Evolutionary conservation across 1,140 invertebrate genomes (phyloP).

Genomic region (Daktulosphaira vitifoliae): DNA sequence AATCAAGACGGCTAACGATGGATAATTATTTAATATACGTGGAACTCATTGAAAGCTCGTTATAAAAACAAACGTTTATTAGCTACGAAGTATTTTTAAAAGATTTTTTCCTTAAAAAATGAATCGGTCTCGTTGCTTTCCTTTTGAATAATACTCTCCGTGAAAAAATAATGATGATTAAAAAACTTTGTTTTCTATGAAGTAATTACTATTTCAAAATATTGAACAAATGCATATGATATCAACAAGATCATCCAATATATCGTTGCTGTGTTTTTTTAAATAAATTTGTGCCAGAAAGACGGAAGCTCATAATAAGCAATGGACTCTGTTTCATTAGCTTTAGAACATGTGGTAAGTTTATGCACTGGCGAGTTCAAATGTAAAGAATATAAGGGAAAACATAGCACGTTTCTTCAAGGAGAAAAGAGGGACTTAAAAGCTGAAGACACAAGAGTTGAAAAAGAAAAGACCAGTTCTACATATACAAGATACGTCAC

Average conservation of each 20-base stretch:
- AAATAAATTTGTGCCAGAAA: not conserved
- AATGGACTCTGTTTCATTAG: not conserved
- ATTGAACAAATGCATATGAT: not conserved
- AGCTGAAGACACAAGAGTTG: not conserved
- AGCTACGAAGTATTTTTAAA: not conserved
- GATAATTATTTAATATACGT: no score
- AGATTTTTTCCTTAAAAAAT: not conserved
- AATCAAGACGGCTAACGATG: no score
- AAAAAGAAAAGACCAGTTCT: not conserved
- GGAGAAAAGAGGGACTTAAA: not conserved
- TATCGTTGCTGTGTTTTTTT: not conserved
- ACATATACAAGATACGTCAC: not conserved
- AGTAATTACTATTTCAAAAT: not conserved
- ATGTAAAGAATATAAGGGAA: not conserved
- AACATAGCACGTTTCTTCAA: not conserved
- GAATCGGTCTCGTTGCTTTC: not conserved
- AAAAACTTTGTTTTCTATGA: not conserved
- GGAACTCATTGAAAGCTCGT: no score
- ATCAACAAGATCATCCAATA: not conserved
- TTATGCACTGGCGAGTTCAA: not conserved
- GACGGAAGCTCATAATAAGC: not conserved
- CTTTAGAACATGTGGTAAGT: not conserved
- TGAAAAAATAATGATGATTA: not conserved
- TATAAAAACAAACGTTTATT: constrained; percentile 8
- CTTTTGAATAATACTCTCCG: not conserved